Conservation (phyloP, 2,797 vertebrate genomes). For the Coregonus sp. region DNA sequence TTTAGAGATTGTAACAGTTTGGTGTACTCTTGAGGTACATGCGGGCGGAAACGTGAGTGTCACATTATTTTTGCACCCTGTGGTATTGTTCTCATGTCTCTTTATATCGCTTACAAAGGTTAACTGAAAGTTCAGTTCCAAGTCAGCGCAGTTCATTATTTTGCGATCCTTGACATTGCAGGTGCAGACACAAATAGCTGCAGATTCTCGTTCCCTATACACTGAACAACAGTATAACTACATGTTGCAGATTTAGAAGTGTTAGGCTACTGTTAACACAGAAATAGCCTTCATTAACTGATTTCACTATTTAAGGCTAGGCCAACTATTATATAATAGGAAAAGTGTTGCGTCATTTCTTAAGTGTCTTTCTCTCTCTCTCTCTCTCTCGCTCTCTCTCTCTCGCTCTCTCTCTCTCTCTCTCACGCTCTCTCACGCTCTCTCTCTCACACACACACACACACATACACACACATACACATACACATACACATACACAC, state of each 20-base stretch:
- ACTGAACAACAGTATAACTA: slow-evolving; percentile 64
- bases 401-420: too few relatives aligned
- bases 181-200: slow-evolving; percentile 85
- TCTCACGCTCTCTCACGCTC: too few relatives aligned
- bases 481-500: too few relatives aligned
- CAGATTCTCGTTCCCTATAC: slow-evolving; percentile 57
- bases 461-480: too few relatives aligned
- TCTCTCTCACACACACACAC: too few relatives aligned
- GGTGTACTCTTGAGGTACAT: slow-evolving; percentile 31
- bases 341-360: not conserved
- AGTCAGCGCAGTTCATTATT: slow-evolving; percentile 95
- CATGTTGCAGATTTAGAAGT: slow-evolving; percentile 73
- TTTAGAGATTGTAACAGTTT: slow-evolving; percentile 40
- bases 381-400: not conserved
- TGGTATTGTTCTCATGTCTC: slow-evolving; percentile 39
- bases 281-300: not conserved
- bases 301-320: not conserved
- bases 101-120: slow-evolving; percentile 79
- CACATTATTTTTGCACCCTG: slow-evolving; percentile 28
- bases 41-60: slow-evolving; percentile 38
- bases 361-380: not conserved
- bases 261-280: not conserved
- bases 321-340: not conserved
- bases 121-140: slow-evolving; percentile 86
- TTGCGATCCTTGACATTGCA: slow-evolving; percentile 90